A percentile compares a stretch with the other conserved stretches of the same genome.
Evolutionary conservation across 2,113 vertebrate species (phyloP).

Genomic region (Leptodactylus fuscus): DNA sequence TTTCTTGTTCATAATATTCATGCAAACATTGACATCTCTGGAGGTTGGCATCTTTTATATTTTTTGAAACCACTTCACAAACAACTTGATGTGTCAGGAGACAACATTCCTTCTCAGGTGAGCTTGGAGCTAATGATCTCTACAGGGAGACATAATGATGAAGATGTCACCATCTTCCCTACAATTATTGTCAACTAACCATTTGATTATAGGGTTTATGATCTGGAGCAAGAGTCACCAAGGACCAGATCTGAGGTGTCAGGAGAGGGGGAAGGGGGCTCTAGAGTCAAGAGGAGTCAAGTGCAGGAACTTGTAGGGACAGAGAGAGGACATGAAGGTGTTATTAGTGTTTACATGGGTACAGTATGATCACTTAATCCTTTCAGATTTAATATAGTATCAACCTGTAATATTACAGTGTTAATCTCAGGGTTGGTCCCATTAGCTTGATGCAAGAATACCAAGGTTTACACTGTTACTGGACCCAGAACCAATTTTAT

Average conservation of each 20-base stretch:
- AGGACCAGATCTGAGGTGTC: slow-evolving; percentile 40
- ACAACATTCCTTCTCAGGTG: slow-evolving; percentile 62
- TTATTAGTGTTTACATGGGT: not conserved
- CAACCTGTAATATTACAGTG: not conserved
- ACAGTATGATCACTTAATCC: no score
- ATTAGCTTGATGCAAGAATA: no score
- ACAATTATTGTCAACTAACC: slow-evolving; percentile 67
- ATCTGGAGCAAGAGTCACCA: slow-evolving; percentile 39
- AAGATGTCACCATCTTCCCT: slow-evolving; percentile 42
- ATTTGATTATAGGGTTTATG: slow-evolving; percentile 66
- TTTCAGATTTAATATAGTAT: not conserved
- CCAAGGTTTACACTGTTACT: no score
- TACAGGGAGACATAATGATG: slow-evolving; percentile 61
- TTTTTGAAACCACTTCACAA: slow-evolving; percentile 60
- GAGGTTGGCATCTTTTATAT: slow-evolving; percentile 57
- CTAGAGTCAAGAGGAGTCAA: slow-evolving; percentile 29
- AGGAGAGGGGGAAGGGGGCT: slow-evolving; percentile 17
- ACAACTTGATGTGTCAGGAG: slow-evolving; percentile 57
- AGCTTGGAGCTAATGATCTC: slow-evolving; percentile 49
- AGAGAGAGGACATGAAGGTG: not conserved
- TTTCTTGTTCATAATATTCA: not conserved
- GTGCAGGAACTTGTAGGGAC: slow-evolving; percentile 12
- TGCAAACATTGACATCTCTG: slow-evolving; percentile 62
- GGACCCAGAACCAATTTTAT: not conserved
- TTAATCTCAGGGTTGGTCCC: no score